Percentiles rank a stretch among this genome's conserved stretches.
phyloP scores from a whole-genome alignment of 2,113 vertebrate species.

The Callopanchax toddi region DNA sequence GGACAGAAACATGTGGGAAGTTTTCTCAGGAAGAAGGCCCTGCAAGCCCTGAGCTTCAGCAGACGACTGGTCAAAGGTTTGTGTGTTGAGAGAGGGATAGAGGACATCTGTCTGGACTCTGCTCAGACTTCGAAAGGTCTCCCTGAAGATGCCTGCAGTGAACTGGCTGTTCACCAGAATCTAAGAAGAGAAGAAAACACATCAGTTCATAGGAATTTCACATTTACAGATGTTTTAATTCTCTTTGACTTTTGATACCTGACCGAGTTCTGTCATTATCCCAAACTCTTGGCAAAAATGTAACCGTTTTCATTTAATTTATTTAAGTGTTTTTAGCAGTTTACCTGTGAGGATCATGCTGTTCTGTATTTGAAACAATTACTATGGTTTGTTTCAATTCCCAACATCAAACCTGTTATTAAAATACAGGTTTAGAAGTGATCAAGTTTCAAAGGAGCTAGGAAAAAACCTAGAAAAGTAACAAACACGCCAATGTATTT shows the following conservation, averaged over 20 bases:
- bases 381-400: neutral
- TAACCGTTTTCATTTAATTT: too few relatives aligned
- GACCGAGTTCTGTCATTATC: neutral
- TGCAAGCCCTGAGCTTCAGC: conserved; percentile 71
- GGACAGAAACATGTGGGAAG: conserved; percentile 89
- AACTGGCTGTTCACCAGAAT: conserved; percentile 95
- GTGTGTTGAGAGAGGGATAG: conserved; percentile 91
- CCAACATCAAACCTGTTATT: neutral
- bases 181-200: conserved; percentile 48
- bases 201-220: conserved; percentile 44
- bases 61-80: conserved; percentile 80
- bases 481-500: too few relatives aligned
- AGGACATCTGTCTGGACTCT: conserved; percentile 86
- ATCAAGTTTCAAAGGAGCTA: too few relatives aligned
- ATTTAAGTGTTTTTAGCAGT: conserved; percentile 23
- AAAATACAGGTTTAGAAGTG: too few relatives aligned
- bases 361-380: conserved; percentile 10
- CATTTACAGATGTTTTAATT: conserved; percentile 34
- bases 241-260: too few relatives aligned
- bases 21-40: conserved; percentile 81
- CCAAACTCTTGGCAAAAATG: too few relatives aligned
- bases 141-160: conserved; percentile 88
- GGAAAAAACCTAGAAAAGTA: too few relatives aligned
- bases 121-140: conserved; percentile 87
- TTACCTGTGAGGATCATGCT: conserved; percentile 5